Percentiles rank a stretch among this genome's conserved stretches.
Conservation (phyloP, 30 jellyfish, hydroid and myxozoan genomes). For the Aurelia coerulea region DNA sequence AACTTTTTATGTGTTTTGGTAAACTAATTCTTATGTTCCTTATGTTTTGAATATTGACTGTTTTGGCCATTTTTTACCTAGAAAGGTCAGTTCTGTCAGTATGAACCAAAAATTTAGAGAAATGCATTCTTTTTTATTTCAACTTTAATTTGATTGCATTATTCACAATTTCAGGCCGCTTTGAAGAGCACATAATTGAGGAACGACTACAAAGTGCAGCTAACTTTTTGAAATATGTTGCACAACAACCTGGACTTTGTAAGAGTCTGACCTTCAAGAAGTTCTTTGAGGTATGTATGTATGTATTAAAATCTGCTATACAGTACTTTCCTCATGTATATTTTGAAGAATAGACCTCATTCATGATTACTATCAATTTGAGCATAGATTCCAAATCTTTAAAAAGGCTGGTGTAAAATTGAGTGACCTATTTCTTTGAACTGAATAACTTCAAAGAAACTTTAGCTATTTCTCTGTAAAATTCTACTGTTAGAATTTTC, state of each 20-base stretch:
- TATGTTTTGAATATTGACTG: neutral
- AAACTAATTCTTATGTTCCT: neutral
- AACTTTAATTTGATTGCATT: too few relatives aligned
- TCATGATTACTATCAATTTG: too few relatives aligned
- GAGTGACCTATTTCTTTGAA: too few relatives aligned
- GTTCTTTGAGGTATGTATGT: constrained; percentile 77
- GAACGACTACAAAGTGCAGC: constrained; percentile 85
- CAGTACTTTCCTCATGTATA: neutral
- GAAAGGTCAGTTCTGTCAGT: neutral
- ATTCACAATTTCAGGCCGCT: constrained; percentile 65
- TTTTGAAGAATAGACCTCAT: neutral
- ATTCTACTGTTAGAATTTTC: too few relatives aligned
- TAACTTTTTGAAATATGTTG: constrained; percentile 59
- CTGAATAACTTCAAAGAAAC: too few relatives aligned
- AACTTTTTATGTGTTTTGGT: neutral
- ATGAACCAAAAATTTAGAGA: too few relatives aligned
- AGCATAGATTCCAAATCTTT: too few relatives aligned
- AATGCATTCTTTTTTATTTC: neutral
- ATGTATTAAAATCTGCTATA: too few relatives aligned
- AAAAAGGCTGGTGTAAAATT: too few relatives aligned
- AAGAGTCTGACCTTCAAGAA: constrained; percentile 55
- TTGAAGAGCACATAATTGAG: constrained; percentile 89
- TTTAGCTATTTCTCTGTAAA: too few relatives aligned
- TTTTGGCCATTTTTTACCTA: neutral
- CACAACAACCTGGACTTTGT: constrained; percentile 42